Conservation (phyloP, 2,888 invertebrate genomes). For the Agrotis exclamationis region DNA sequence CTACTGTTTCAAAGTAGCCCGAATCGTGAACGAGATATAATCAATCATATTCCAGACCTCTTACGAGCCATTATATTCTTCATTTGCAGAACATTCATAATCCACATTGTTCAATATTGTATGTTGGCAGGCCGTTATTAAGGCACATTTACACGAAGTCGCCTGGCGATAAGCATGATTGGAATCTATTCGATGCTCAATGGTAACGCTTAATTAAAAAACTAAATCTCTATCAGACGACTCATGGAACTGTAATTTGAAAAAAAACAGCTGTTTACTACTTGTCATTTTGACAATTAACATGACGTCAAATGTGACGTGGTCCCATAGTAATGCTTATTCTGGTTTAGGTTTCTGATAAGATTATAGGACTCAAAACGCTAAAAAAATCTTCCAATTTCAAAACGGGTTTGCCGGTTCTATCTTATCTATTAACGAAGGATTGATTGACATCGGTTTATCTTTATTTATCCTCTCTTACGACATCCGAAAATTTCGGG, state of each 20-base stretch:
- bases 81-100: slow-evolving; percentile 66
- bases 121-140: background rate
- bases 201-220: background rate
- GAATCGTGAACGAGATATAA: slow-evolving; percentile 74
- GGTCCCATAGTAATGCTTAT: too few relatives aligned
- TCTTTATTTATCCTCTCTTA: background rate
- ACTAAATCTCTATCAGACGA: background rate
- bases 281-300: too few relatives aligned
- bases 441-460: too few relatives aligned
- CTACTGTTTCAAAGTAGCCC: slow-evolving; percentile 55
- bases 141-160: background rate
- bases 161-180: background rate
- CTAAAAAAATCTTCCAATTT: too few relatives aligned
- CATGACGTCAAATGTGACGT: too few relatives aligned
- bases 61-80: slow-evolving; percentile 56
- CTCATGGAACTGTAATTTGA: background rate
- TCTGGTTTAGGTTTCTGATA: too few relatives aligned
- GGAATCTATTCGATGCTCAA: too few relatives aligned
- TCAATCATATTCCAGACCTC: slow-evolving; percentile 66
- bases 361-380: too few relatives aligned
- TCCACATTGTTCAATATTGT: slow-evolving; percentile 36
- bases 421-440: too few relatives aligned
- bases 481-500: background rate
- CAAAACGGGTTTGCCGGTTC: too few relatives aligned
- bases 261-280: too few relatives aligned